phyloP scores from a whole-genome alignment of 2,797 vertebrate species.

The Bovichtus diacanthus region DNA sequence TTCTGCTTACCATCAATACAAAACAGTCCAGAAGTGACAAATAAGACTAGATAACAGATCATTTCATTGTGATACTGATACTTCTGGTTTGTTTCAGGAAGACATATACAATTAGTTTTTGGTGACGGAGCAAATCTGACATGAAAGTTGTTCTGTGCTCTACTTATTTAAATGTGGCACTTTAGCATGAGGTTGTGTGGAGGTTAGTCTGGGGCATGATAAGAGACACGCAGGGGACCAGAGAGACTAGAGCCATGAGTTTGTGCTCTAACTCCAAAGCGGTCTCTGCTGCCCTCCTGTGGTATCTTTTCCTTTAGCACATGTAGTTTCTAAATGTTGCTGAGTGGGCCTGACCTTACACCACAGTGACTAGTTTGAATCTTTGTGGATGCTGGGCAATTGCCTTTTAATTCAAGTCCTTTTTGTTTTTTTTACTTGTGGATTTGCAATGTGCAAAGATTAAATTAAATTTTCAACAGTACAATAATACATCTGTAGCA shows the following conservation, averaged over 20 bases:
- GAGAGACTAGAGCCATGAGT: neutral
- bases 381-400: neutral
- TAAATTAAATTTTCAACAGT: neutral
- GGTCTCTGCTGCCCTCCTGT: conserved; percentile 59
- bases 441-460: neutral
- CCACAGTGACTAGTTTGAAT: neutral
- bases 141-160: neutral
- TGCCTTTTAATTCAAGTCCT: conserved; percentile 4
- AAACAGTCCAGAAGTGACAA: neutral
- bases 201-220: neutral
- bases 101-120: neutral
- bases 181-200: neutral
- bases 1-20: neutral
- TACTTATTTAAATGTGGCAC: neutral
- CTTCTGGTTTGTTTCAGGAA: neutral
- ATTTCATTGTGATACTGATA: neutral
- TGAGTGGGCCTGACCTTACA: neutral
- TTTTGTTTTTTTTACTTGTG: neutral
- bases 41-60: neutral
- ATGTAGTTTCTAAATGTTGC: neutral
- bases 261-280: neutral
- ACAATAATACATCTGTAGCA: neutral
- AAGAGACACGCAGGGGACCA: too few species aligned
- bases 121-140: neutral
- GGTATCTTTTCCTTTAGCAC: conserved; percentile 1